These are phyloP conservation scores for Alligator mississippiensis DNA, from an alignment of 2,113 vertebrate genomes.

Conservation along the genomic window DNA sequence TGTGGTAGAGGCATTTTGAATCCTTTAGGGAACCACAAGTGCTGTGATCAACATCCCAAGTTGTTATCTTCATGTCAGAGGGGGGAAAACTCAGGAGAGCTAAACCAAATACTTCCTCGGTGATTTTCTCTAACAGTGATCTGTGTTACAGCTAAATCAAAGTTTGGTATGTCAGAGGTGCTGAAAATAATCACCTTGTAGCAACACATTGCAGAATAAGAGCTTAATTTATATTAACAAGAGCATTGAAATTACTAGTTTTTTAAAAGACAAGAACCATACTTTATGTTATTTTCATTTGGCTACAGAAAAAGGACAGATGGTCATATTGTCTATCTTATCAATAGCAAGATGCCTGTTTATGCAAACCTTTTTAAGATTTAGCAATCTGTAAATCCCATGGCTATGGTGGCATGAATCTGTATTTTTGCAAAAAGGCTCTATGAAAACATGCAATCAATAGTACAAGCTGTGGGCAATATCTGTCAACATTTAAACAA, in stretches of 20 bases:
- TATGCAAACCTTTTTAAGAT: constrained; percentile 29
- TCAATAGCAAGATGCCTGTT: constrained; percentile 32
- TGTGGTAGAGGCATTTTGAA: neutral
- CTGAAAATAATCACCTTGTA: neutral
- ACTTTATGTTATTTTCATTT: neutral
- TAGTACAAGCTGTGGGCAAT: constrained; percentile 47
- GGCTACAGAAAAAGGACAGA: constrained; percentile 50
- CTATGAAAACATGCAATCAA: neutral
- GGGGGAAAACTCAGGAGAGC: neutral
- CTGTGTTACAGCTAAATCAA: neutral
- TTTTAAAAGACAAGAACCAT: neutral
- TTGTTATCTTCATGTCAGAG: neutral
- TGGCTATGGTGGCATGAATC: constrained; percentile 16
- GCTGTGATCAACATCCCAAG: neutral
- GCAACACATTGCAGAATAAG: neutral
- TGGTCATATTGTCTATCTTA: constrained; percentile 32
- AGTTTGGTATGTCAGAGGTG: neutral
- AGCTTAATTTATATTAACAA: neutral
- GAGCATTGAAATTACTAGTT: neutral
- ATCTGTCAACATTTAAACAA: constrained; percentile 27
- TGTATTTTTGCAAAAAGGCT: neutral
- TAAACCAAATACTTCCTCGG: neutral
- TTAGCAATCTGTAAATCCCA: constrained; percentile 27
- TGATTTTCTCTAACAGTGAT: neutral
- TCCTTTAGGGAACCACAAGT: neutral